Percentiles rank a stretch among this genome's conserved stretches.
Evolutionary conservation across 2,113 vertebrate species (phyloP).

Genomic region (Stigmatopora nigra): DNA sequence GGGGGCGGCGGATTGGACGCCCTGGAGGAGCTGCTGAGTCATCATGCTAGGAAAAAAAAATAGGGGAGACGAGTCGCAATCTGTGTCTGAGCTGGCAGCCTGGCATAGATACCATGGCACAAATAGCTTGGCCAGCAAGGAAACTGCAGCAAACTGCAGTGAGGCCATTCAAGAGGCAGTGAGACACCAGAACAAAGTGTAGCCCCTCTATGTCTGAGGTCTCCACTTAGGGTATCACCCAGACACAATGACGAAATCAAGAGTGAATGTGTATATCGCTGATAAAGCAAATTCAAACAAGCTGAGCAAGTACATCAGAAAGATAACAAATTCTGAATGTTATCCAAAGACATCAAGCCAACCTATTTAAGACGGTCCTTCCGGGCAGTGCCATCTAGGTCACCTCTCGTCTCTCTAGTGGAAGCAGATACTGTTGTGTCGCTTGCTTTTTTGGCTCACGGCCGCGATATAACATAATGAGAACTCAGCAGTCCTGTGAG

Average conservation of each 20-base stretch:
- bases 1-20: conserved; percentile 28
- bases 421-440: conserved; percentile 5
- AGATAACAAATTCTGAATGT: background rate
- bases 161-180: conserved; percentile 27
- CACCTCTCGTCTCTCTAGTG: conserved; percentile 3
- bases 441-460: conserved; percentile 18
- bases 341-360: background rate
- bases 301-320: conserved; percentile 9
- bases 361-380: conserved; percentile 1
- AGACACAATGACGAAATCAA: conserved; percentile 48
- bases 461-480: conserved; percentile 4
- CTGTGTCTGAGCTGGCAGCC: conserved; percentile 66
- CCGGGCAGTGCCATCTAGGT: conserved; percentile 11
- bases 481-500: conserved; percentile 20
- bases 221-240: conserved; percentile 54
- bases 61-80: conserved; percentile 62
- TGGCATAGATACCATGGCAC: conserved; percentile 66
- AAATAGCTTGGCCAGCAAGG: conserved; percentile 51
- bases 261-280: background rate
- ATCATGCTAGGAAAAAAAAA: conserved; percentile 49
- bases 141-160: conserved; percentile 54
- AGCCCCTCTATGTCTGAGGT: conserved; percentile 30
- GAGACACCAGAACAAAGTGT: conserved; percentile 38
- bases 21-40: conserved; percentile 68
- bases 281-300: conserved; percentile 25